Evolutionary conservation across 2,113 vertebrate species (phyloP).

Genomic region (Pantherophis guttatus): DNA sequence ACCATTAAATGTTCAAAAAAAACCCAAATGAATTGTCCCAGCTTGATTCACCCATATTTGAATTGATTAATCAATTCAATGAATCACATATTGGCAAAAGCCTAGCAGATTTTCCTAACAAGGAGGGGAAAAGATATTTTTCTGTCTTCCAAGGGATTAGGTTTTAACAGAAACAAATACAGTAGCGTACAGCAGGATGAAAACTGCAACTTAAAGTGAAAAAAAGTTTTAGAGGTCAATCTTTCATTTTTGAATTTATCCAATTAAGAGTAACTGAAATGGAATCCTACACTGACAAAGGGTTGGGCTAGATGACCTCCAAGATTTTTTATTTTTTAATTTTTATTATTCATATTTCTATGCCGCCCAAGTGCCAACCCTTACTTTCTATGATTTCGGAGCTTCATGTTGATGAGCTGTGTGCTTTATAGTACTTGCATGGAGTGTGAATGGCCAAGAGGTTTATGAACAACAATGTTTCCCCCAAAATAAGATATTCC

Average conservation of each 20-base stretch:
- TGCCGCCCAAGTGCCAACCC: too few species aligned
- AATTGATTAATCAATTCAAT: neutral
- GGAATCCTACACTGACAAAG: neutral
- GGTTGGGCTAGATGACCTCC: neutral
- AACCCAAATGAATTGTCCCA: neutral
- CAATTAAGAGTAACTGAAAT: neutral
- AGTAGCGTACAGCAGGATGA: neutral
- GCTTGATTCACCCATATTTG: neutral
- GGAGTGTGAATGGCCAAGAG: neutral
- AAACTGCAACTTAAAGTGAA: neutral
- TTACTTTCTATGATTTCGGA: neutral
- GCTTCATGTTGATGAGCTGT: neutral
- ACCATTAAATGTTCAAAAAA: neutral
- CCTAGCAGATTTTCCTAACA: neutral
- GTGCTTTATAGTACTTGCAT: neutral
- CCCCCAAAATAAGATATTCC: too few species aligned
- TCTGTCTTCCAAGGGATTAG: neutral
- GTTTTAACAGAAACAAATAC: neutral
- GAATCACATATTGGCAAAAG: neutral
- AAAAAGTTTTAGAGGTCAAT: neutral
- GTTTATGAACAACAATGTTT: neutral
- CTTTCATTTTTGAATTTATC: neutral
- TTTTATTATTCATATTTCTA: too few species aligned
- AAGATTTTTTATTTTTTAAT: neutral
- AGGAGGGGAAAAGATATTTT: accelerated